Evolutionary conservation across 1,140 invertebrate species (phyloP).

Genomic region (Brachionus koreanus): DNA sequence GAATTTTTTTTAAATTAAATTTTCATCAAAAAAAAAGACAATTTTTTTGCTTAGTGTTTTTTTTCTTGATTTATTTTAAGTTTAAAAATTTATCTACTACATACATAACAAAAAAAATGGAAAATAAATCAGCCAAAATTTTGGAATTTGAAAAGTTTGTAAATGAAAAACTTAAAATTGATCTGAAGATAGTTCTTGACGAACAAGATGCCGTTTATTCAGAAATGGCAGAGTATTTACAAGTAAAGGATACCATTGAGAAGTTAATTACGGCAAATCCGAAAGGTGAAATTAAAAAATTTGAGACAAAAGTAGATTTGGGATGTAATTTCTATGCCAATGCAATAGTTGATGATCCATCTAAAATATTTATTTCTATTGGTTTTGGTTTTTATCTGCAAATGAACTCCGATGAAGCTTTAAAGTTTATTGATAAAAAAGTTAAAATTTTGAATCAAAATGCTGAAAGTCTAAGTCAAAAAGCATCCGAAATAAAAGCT

Average conservation of each 20-base stretch:
- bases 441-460: slow-evolving; percentile 14
- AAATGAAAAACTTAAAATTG: slow-evolving; percentile 9
- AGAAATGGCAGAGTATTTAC: slow-evolving; percentile 41
- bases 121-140: slow-evolving; percentile 39
- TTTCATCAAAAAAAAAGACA: neutral
- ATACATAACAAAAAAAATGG: neutral
- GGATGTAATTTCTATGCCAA: slow-evolving; percentile 43
- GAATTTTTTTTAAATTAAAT: neutral
- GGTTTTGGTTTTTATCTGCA: slow-evolving; percentile 30
- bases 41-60: neutral
- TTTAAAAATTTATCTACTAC: neutral
- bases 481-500: slow-evolving; percentile 33
- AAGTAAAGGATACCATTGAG: slow-evolving; percentile 27
- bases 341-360: slow-evolving; percentile 7
- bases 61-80: neutral
- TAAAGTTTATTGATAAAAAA: slow-evolving; percentile 43
- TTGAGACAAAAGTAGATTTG: slow-evolving; percentile 30
- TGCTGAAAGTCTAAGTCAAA: neutral
- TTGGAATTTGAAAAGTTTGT: slow-evolving; percentile 35
- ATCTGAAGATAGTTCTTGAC: neutral
- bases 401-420: slow-evolving; percentile 34
- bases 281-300: neutral
- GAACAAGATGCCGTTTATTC: slow-evolving; percentile 34
- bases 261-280: neutral
- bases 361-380: slow-evolving; percentile 12